Evolutionary conservation across 2,113 vertebrate genomes (phyloP), one percentile per base, ranked within the genome.

Genomic region (Mesoclemmys tuberculata): DNA sequence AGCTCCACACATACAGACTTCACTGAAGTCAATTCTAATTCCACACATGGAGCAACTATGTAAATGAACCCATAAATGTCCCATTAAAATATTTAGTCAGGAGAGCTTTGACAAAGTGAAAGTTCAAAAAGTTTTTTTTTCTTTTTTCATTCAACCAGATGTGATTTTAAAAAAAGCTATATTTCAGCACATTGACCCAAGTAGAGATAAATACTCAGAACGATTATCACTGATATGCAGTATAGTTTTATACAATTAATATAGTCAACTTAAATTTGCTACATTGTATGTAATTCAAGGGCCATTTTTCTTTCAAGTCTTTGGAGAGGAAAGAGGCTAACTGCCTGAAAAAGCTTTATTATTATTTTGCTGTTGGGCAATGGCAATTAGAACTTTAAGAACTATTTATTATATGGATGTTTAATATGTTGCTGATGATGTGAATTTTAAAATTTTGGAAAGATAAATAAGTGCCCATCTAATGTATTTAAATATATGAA

Each of bases 1-100:
- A 77, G 26, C 44, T 46, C 74, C 12, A 27, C n/a, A 38, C 0
- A 16, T 4, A 19, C 87, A 68, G 41, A 4, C 0, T 9, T 64
- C 77, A 64, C 3, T 35, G 4, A 46, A 85, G 2, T 18, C 24
- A 81, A 16, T 3, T 82, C 16, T 61, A 92, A 79, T 49, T 84
- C 16, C 49, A 85, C 1, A 78, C 2, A 58, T 16, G 44, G 41
- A 71, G 3, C 7, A 11, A 49, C 12, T 21, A 41, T 71, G 38
- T 71, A 22, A 38, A 19, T 5, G 9, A 19, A 71, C 31, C 61
- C 31, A 64, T 38, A n/a, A 71, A 71, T 38, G 64, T 71, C 19
- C 10, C n/a, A 22, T 38, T 68, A 68, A 68, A 68, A 19, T n/a
- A 35, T 10, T 68, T 10, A 38, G 8, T 68, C 35, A 68, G 31